Percentiles rank a stretch among this genome's conserved stretches.
Conservation (phyloP, 2,113 vertebrate species). For the Coreoperca whiteheadi region DNA sequence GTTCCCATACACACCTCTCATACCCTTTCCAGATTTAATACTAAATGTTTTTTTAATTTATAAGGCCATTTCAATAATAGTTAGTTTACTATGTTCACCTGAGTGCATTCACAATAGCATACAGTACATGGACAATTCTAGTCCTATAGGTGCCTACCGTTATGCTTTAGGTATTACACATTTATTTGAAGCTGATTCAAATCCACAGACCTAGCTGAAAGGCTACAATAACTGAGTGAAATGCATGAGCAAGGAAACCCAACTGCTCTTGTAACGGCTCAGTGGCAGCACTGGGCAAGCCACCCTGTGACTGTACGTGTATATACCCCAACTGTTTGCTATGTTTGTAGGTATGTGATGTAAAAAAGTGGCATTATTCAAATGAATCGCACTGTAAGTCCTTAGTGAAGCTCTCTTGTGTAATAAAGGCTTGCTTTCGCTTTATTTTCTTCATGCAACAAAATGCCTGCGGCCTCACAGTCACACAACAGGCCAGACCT, state of each 20-base stretch:
- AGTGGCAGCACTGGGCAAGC: background rate
- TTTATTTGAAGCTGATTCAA: background rate
- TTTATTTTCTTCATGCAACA: slow-evolving; percentile 45
- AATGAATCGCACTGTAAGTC: slow-evolving; percentile 24
- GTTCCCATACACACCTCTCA: background rate
- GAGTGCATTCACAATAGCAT: background rate
- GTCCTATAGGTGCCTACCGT: background rate
- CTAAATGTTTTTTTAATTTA: background rate
- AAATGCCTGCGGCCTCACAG: slow-evolving; percentile 29
- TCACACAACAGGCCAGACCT: slow-evolving; percentile 37
- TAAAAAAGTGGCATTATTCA: slow-evolving; percentile 13
- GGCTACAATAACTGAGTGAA: background rate
- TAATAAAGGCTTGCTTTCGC: slow-evolving; percentile 24
- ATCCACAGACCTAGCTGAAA: background rate
- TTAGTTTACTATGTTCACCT: background rate
- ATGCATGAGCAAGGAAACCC: slow-evolving; percentile 7
- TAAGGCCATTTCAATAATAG: background rate
- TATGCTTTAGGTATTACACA: background rate
- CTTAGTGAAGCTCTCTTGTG: slow-evolving; percentile 32
- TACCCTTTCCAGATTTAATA: too few species aligned
- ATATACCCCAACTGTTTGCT: background rate
- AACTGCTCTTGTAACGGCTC: slow-evolving; percentile 5
- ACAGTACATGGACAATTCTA: background rate
- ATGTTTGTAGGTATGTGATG: background rate
- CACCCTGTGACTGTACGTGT: background rate